These are phyloP conservation scores for Orchesella flavescens DNA, from an alignment of 2,888 invertebrate genomes.

Conservation along the genomic window DNA sequence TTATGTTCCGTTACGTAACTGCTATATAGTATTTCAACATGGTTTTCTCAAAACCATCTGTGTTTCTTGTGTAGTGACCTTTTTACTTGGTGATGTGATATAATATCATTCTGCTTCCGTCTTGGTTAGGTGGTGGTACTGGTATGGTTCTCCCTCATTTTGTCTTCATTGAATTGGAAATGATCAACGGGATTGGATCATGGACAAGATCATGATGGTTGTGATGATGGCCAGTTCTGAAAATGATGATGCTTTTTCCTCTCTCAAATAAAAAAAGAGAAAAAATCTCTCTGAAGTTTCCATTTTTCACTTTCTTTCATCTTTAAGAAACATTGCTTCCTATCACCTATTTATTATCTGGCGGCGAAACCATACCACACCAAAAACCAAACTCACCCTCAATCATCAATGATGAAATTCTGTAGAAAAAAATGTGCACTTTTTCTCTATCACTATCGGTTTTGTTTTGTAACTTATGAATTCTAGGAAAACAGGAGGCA, in stretches of 20 bases:
- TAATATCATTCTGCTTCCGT: constrained; percentile 55
- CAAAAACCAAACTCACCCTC: no score
- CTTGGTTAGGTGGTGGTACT: constrained; percentile 7
- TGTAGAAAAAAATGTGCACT: no score
- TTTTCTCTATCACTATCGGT: no score
- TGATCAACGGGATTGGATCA: constrained; percentile 63
- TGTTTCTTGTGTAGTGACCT: neutral
- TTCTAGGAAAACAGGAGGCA: no score
- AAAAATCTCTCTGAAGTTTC: neutral
- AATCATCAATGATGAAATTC: no score
- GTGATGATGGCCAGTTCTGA: constrained; percentile 59
- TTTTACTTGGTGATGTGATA: constrained; percentile 7
- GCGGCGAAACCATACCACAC: neutral
- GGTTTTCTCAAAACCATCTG: neutral
- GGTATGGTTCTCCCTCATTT: constrained; percentile 37
- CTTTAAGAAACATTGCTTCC: neutral
- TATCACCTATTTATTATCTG: constrained; percentile 11
- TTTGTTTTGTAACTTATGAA: no score
- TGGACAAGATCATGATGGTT: constrained; percentile 60
- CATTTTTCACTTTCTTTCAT: neutral
- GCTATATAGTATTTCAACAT: no score
- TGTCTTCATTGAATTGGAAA: constrained; percentile 69
- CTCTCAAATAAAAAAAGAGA: neutral
- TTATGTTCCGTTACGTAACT: neutral
- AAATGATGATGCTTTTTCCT: constrained; percentile 45